These are phyloP conservation scores for Ctenochaetus hawaiiensis DNA, from an alignment of 2,797 vertebrate genomes.

Conservation along the genomic window DNA sequence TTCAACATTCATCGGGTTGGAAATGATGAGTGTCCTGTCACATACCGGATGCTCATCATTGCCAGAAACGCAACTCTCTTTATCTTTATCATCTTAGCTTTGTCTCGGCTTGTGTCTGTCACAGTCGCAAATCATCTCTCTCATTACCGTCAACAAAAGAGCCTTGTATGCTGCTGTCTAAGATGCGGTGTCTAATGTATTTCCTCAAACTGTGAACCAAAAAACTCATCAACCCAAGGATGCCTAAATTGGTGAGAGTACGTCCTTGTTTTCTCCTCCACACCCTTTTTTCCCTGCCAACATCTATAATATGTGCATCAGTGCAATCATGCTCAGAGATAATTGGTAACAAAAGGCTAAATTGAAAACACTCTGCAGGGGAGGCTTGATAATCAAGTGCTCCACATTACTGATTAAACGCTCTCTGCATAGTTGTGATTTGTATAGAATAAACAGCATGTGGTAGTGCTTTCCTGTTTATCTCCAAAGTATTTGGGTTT, in stretches of 20 bases:
- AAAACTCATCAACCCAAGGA: constrained; percentile 25
- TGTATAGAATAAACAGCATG: constrained; percentile 72
- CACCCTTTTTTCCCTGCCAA: constrained; percentile 42
- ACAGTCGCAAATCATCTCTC: constrained; percentile 2
- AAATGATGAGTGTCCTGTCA: constrained; percentile 1
- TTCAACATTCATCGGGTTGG: background rate
- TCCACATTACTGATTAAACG: constrained; percentile 75
- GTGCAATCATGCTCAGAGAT: constrained; percentile 72
- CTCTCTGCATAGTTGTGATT: constrained; percentile 58
- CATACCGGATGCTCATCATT: background rate
- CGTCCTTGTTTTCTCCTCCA: constrained; percentile 42
- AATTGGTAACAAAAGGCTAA: constrained; percentile 77
- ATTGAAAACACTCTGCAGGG: constrained; percentile 74
- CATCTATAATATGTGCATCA: constrained; percentile 49
- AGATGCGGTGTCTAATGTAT: constrained; percentile 31
- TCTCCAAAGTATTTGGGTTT: constrained; percentile 67
- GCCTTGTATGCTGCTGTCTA: constrained; percentile 7
- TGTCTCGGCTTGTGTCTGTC: constrained; percentile 12
- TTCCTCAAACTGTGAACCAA: constrained; percentile 45
- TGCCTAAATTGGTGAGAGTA: constrained; percentile 14
- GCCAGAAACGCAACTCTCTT: background rate
- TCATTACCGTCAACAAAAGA: constrained; percentile 13
- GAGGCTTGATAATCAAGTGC: constrained; percentile 74
- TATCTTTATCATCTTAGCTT: background rate
- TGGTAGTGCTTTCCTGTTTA: constrained; percentile 75